Conservation (phyloP, 2,113 vertebrate genomes). For the Cheirogaleus medius region DNA sequence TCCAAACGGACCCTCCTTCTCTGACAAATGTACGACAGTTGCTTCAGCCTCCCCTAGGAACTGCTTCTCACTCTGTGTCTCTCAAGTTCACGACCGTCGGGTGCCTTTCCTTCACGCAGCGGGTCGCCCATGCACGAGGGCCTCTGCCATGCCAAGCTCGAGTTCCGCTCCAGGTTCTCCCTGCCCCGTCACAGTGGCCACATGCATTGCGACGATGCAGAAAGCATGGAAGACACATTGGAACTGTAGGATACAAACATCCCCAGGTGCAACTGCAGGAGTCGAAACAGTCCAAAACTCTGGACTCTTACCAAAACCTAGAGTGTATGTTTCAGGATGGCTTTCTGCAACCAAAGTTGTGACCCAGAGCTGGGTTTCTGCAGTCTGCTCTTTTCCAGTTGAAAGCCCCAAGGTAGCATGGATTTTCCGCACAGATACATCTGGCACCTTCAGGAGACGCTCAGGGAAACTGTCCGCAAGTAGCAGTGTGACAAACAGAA, state of each 20-base stretch:
- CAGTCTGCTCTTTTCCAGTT: background rate
- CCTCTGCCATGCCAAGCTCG: background rate
- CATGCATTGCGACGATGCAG: background rate
- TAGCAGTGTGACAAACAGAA: background rate
- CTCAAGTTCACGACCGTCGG: background rate
- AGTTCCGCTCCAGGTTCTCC: background rate
- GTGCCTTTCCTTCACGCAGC: background rate
- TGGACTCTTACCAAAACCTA: background rate
- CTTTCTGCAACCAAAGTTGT: background rate
- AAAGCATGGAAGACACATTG: background rate
- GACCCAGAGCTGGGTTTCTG: background rate
- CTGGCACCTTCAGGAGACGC: background rate
- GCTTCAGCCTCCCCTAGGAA: background rate
- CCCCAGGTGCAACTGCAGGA: background rate
- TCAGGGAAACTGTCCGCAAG: no score
- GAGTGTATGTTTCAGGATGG: background rate
- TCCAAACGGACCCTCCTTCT: background rate
- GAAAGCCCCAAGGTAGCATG: rapidly evolving
- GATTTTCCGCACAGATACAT: background rate
- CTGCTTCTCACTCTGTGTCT: background rate
- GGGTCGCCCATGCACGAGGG: no score
- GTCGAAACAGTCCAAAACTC: no score
- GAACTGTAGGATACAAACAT: background rate
- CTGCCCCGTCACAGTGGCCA: rapidly evolving
- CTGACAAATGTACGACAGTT: no score